phyloP scores from a whole-genome alignment of 2,113 vertebrate genomes.

The Aramus guarauna region DNA sequence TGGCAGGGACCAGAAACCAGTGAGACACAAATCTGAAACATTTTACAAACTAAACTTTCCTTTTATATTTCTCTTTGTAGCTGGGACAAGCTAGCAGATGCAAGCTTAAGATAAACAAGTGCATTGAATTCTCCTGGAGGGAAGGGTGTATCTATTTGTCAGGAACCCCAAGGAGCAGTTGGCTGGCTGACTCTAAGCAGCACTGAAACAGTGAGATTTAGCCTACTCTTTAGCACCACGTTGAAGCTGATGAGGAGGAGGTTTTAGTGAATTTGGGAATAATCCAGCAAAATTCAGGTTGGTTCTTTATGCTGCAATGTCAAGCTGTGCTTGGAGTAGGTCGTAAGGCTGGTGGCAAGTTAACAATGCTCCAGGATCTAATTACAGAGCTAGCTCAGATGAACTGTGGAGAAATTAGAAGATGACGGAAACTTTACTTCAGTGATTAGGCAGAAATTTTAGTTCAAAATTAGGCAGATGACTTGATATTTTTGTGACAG shows the following conservation, averaged over 20 bases:
- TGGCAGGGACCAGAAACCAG: background rate
- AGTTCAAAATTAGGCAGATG: background rate
- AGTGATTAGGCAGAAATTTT: background rate
- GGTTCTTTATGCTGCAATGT: background rate
- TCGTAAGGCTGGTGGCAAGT: background rate
- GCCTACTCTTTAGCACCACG: background rate
- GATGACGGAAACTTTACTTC: background rate
- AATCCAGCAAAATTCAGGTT: background rate
- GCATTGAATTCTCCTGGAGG: background rate
- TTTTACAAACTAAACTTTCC: background rate
- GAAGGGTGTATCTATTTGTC: background rate
- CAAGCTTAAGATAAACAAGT: background rate
- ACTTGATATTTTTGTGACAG: background rate
- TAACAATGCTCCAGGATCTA: background rate
- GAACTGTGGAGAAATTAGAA: background rate
- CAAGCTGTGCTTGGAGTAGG: background rate
- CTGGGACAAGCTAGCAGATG: background rate
- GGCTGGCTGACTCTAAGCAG: background rate
- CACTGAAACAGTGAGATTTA: background rate
- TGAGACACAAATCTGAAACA: background rate
- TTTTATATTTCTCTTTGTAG: background rate
- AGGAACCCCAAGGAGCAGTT: background rate
- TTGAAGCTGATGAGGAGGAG: background rate
- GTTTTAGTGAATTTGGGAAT: background rate
- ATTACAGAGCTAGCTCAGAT: background rate